Evolutionary conservation across 2,797 vertebrate genomes (phyloP).

Genomic region (Enteromius trimaculatus): DNA sequence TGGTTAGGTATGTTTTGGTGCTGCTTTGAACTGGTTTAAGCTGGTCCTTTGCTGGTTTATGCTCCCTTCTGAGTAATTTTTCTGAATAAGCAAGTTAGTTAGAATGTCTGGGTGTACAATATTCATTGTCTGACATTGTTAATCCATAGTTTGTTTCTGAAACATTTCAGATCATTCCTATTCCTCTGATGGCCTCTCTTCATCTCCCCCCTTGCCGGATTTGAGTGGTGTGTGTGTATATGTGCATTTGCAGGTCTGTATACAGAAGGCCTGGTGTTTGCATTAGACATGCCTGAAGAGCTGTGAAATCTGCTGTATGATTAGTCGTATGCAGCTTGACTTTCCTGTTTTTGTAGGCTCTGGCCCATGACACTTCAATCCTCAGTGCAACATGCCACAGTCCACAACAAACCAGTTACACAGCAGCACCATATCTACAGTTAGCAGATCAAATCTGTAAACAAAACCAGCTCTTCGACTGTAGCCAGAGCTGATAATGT

Average conservation of each 20-base stretch:
- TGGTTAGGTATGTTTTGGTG: too few relatives aligned
- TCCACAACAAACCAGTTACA: conserved; percentile 34
- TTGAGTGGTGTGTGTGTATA: conserved; percentile 9
- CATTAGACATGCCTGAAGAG: conserved; percentile 38
- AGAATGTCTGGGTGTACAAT: neutral
- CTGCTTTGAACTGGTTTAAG: too few relatives aligned
- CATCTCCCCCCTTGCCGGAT: neutral
- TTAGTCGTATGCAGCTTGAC: conserved; percentile 25
- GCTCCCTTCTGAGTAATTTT: neutral
- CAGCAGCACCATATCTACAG: neutral
- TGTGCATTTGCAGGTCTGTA: conserved; percentile 13
- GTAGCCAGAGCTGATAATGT: neutral
- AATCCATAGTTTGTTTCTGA: neutral
- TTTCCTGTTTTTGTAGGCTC: conserved; percentile 43
- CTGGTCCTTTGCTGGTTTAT: neutral
- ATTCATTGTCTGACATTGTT: neutral
- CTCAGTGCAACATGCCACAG: conserved; percentile 13
- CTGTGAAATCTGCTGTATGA: conserved; percentile 42
- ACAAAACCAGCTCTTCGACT: conserved; percentile 32
- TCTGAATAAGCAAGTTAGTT: neutral
- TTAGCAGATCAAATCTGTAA: conserved; percentile 4
- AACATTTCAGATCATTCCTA: neutral
- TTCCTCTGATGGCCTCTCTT: neutral
- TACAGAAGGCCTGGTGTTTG: conserved; percentile 38
- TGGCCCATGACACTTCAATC: conserved; percentile 18